Percentiles rank a stretch among this genome's conserved stretches.
Conservation (phyloP, 2,113 vertebrate species). For the Gallinago undulata region DNA sequence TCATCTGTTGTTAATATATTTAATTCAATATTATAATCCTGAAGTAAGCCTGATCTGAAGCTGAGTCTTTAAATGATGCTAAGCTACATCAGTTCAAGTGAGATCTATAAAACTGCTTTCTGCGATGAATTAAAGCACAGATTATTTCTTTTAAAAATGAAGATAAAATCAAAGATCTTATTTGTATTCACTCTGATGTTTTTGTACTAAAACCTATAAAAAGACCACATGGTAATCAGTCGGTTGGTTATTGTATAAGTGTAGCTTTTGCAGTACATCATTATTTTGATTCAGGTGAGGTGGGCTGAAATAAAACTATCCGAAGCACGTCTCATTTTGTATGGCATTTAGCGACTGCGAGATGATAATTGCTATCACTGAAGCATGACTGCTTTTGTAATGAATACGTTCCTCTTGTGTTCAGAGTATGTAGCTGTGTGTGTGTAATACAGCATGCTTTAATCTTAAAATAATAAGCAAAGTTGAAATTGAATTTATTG, state of each 20-base stretch:
- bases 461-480: constrained; percentile 28
- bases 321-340: background rate
- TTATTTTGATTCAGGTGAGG: background rate
- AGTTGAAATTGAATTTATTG: constrained; percentile 25
- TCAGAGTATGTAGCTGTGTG: background rate
- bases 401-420: background rate
- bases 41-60: background rate
- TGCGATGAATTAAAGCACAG: background rate
- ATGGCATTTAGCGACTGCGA: background rate
- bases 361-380: constrained; percentile 23
- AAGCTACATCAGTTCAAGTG: background rate
- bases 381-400: constrained; percentile 23
- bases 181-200: background rate
- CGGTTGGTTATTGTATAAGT: background rate
- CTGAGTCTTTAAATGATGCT: background rate
- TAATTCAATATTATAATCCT: background rate
- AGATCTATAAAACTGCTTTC: background rate
- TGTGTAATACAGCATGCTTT: background rate
- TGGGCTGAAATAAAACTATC: background rate
- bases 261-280: background rate
- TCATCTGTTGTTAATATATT: background rate
- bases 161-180: background rate
- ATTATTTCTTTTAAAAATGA: background rate
- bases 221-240: background rate
- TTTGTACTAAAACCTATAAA: background rate